Evolutionary conservation across 23 tunicate genomes (phyloP), one percentile per base, ranked within the genome.

Genomic region (Ciona savignyi): DNA sequence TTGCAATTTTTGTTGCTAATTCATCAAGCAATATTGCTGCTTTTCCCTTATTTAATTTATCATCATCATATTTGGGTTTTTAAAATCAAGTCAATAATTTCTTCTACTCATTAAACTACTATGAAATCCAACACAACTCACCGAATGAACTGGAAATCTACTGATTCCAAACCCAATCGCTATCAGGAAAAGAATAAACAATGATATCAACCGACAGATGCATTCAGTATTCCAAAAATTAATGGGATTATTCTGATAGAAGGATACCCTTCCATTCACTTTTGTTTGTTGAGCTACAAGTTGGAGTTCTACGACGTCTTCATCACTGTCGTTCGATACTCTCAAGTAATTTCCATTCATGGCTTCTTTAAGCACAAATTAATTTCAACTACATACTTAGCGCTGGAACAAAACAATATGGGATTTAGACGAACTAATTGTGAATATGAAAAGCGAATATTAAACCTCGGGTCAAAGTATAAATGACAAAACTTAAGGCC

Each of bases 271-370:
- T n/a, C n/a, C n/a, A n/a, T n/a, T n/a, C n/a, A n/a, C n/a, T n/a
- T n/a, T n/a, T n/a, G n/a, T n/a, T n/a, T n/a, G n/a, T n/a, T n/a
- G n/a, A n/a, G n/a, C n/a, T n/a, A n/a, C n/a, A n/a, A 11, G 61
- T 49, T 49, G 61, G 20, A 49, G 61, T 62, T 70, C 65, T 11
- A 2, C 2, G 48, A 19, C 65, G 33, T 82, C 80, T 23, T 82
- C 87, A 68, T 82, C 87, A 82, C 87, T 82, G 25, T 82, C 87
- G 2, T 68, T 82, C 32, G 87, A 82, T 29, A 82, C 75, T 4
- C 87, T 63, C 25, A 29, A 66, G 60, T 81, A 81, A 1, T 73
- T 73, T 1, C 49, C 65, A 15, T 49, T 49, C 20, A 20, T 20
- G 19, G 61, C 19, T 20, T 11, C 20, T 49, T 49, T 49, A 49